A percentile compares a stretch with the other conserved stretches of the same genome.
Evolutionary conservation across 2,888 invertebrate genomes (phyloP).

Genomic region (Drosophila paramelanica): DNA sequence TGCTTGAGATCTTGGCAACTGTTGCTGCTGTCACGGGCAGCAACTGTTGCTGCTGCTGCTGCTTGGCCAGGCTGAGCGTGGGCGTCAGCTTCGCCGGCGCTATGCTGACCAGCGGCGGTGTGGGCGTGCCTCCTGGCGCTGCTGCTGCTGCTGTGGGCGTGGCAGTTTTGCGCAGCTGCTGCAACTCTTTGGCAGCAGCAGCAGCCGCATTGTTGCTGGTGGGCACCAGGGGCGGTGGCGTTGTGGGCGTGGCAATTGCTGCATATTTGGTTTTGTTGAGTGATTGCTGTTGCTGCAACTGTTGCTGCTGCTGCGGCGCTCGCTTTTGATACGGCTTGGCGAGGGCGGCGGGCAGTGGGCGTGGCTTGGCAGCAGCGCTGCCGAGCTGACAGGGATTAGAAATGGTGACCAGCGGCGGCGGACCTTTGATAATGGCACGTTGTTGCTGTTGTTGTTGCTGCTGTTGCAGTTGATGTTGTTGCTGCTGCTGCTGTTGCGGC

Average conservation of each 20-base stretch:
- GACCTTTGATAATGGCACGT: slow-evolving; percentile 61
- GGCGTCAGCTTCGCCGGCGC: slow-evolving; percentile 68
- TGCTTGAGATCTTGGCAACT: slow-evolving; percentile 52
- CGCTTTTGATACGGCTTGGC: slow-evolving; percentile 82
- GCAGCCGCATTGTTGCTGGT: slow-evolving; percentile 52
- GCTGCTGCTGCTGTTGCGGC: slow-evolving; percentile 23
- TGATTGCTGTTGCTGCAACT: slow-evolving; percentile 32
- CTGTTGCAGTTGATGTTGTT: slow-evolving; percentile 9
- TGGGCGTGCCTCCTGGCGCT: slow-evolving; percentile 53
- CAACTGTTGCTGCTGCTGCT: slow-evolving; percentile 19
- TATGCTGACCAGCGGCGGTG: slow-evolving; percentile 82
- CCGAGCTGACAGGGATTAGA: slow-evolving; percentile 43
- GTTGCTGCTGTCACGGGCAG: slow-evolving; percentile 28
- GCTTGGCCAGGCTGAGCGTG: slow-evolving; percentile 58
- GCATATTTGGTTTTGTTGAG: slow-evolving; percentile 64
- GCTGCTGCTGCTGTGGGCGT: slow-evolving; percentile 31
- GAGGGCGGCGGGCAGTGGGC: slow-evolving; percentile 47
- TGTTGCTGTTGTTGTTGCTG: slow-evolving; percentile 38
- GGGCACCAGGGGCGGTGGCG: slow-evolving; percentile 81
- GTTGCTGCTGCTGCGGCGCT: slow-evolving; percentile 31
- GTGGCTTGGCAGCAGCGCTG: slow-evolving; percentile 37
- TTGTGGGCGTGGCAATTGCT: slow-evolving; percentile 81
- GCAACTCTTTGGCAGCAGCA: slow-evolving; percentile 57
- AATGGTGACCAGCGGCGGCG: slow-evolving; percentile 65
- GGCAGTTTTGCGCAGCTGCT: slow-evolving; percentile 55